Evolutionary conservation across 2,797 vertebrate genomes (phyloP), one percentile per base, ranked within the genome.

Genomic region (Pogonophryne albipinna): DNA sequence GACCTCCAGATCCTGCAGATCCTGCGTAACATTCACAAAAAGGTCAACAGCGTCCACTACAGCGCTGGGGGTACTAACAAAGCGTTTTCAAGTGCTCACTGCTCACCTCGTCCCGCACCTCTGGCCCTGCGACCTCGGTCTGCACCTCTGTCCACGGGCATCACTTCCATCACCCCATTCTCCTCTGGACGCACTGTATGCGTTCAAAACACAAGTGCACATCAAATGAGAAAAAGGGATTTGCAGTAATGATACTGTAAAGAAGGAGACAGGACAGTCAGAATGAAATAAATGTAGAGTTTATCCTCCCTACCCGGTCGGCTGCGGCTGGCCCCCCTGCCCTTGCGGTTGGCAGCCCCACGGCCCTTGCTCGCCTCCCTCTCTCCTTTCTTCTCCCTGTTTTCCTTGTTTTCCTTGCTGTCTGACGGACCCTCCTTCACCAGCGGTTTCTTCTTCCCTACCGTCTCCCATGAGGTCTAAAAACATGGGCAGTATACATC

Each of bases 391-490:
- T 97, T 99, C 93, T 99, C 97, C 91, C 96, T 91, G 88, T 97
- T 99, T 88, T 99, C 97, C 94, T 97, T 98, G 93, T 97, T 99
- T 94, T 98, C 97, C 81, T 95, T 95, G 87, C 93, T 93, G 85
- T 96, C 95, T 16, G 91, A 89, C 10, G 91, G 94, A 74, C 90
- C 91, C 53, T 98, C 97, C 82, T 98, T 99, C 83, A 95, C 96
- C 85, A 97, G 90, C 73, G 91, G 96, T 88, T 97, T 98, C 95
- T 98, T 99, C 94, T 96, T 99, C 34, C 97, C 97, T 60, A 99
- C 98, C 0, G 97, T 99, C 89, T 99, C 98, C 98, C 98, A 99
- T 4, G 97, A 98, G 79, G 97, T 97, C 98, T 99, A 81, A 75
- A 83, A 52, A 55, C 55, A 73, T 27, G 6, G 31, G 41, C 0